These are phyloP conservation scores for Epizoanthus rinbou DNA, from an alignment of 92 coral and sea anemone genomes.

Conservation along the genomic window DNA sequence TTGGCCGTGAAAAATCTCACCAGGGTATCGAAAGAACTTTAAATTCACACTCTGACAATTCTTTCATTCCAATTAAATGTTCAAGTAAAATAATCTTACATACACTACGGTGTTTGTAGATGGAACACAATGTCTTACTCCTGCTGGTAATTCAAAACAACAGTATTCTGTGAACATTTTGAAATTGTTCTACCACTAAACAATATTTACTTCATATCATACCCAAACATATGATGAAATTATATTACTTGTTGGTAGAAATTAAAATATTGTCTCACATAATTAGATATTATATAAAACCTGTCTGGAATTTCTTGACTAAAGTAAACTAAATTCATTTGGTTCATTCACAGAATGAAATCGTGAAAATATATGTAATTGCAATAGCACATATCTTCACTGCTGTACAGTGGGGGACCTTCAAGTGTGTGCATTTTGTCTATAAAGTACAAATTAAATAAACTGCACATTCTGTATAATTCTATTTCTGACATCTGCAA, in stretches of 20 bases:
- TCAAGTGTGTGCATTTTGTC: neutral
- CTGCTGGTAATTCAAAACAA: too few species aligned
- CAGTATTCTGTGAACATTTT: too few species aligned
- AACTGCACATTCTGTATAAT: constrained; percentile 8
- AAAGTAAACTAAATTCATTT: neutral
- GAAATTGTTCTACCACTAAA: too few species aligned
- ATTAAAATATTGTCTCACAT: too few species aligned
- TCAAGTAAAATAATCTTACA: neutral
- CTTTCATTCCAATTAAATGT: neutral
- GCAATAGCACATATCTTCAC: neutral
- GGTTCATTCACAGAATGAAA: neutral
- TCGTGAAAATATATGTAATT: neutral
- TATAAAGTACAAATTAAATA: neutral
- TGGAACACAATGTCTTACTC: too few species aligned
- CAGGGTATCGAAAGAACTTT: neutral
- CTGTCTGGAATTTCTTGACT: too few species aligned
- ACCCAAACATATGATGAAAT: too few species aligned
- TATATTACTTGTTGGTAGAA: too few species aligned
- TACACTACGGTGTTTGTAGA: too few species aligned
- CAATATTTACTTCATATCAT: too few species aligned
- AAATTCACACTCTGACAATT: neutral
- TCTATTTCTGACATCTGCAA: neutral
- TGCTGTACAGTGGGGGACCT: neutral
- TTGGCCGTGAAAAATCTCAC: neutral
- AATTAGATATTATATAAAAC: too few species aligned